Evolutionary conservation across 2,797 vertebrate genomes (phyloP).

Genomic region (Ptychobarbus kaznakovi): DNA sequence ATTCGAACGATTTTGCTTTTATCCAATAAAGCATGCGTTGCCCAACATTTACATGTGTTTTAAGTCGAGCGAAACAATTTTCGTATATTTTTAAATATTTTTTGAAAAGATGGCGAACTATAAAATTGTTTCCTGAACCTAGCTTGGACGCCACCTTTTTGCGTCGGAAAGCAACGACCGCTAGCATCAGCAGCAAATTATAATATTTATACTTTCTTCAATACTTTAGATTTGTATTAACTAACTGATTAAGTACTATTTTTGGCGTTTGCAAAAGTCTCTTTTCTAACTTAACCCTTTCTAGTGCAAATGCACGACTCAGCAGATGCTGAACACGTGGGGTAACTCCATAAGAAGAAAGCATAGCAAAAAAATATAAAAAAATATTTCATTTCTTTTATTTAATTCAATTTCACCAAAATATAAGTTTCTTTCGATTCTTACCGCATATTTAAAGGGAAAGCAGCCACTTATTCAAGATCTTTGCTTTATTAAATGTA

Average conservation of each 20-base stretch:
- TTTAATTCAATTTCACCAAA: not conserved
- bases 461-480: not conserved
- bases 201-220: constrained; percentile 1
- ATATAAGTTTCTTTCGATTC: not conserved
- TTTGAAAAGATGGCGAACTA: constrained; percentile 99
- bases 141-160: constrained; percentile 92
- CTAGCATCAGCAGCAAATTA: constrained; percentile 56
- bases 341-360: constrained; percentile 33
- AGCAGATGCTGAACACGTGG: constrained; percentile 50
- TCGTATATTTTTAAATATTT: constrained; percentile 94
- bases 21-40: constrained; percentile 68
- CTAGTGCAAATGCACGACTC: constrained; percentile 1
- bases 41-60: constrained; percentile 79
- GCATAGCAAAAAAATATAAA: not conserved
- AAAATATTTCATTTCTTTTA: not conserved
- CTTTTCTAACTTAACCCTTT: constrained; percentile 21
- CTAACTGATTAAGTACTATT: not conserved
- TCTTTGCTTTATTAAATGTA: not conserved
- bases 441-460: not conserved
- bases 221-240: not conserved
- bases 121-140: constrained; percentile 84
- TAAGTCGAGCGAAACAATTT: constrained; percentile 76
- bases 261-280: not conserved
- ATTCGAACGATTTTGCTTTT: constrained; percentile 46
- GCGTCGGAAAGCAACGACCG: constrained; percentile 79